Conservation (phyloP, 2,797 vertebrate species). For the Champsocephalus gunnari region DNA sequence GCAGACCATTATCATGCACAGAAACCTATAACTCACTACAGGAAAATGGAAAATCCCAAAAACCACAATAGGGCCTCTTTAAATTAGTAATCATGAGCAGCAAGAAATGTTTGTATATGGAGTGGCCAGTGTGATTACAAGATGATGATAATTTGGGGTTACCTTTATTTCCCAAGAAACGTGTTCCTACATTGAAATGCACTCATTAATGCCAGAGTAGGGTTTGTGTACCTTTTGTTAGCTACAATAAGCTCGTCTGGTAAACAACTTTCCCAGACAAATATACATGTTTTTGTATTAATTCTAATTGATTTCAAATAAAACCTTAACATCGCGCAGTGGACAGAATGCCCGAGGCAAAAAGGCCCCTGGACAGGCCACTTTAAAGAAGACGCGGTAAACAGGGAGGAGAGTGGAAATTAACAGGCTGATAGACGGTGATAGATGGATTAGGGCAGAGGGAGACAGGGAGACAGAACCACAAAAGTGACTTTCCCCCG, state of each 20-base stretch:
- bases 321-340: neutral
- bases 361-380: conserved; percentile 25
- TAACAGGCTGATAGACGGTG: conserved; percentile 77
- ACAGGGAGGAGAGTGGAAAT: conserved; percentile 63
- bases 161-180: neutral
- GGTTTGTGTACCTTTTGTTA: neutral
- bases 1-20: no score
- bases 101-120: neutral
- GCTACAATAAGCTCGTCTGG: no score
- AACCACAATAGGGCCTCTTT: no score
- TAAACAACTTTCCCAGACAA: neutral
- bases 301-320: neutral
- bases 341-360: conserved; percentile 8
- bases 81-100: neutral
- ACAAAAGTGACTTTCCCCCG: conserved; percentile 69
- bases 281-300: neutral
- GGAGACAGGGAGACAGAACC: conserved; percentile 42
- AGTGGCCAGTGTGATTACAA: neutral
- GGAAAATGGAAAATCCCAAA: no score
- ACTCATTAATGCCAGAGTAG: neutral
- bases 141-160: neutral
- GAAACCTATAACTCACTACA: no score
- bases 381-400: conserved; percentile 53
- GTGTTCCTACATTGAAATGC: neutral
- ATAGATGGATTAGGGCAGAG: conserved; percentile 75